Evolutionary conservation across 2,888 invertebrate genomes (phyloP), one percentile per base, ranked within the genome.

Genomic region (Lepidocyrtinus sp.): DNA sequence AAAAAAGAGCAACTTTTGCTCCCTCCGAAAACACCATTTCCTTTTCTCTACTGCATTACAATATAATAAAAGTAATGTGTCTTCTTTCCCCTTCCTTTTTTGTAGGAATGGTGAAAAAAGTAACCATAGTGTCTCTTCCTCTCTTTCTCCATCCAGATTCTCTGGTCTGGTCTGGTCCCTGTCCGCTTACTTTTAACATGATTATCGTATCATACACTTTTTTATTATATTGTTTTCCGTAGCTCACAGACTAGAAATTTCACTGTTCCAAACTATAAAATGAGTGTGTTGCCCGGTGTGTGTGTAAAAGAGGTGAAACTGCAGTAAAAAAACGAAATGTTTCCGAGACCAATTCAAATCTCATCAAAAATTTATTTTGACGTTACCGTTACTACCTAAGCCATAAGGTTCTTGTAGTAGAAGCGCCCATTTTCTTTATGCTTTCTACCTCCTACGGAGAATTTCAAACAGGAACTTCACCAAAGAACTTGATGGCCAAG

Each of bases 301-400:
- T 17, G 12, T 50, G n/a, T 24, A 1, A 65, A 21, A 45, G 24
- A 69, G 65, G 2, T n/a, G 7, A 7, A 17, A 19, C 21, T 63
- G 21, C 12, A 17, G 22, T n/a, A 3, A 2, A 21, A 17, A 63
- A 21, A 63, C 12, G n/a, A 26, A 50, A 67, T 74, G 50, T 74
- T 74, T 46, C 36, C 61, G 62, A 67, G 72, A 68, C 79, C 68
- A 73, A 78, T 78, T 78, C 73, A 68, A 72, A 73, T 62, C 78
- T 78, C 78, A 78, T 78, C 73, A 78, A 78, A 78, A 73, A 78
- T 73, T 78, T 78, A 78, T 72, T 73, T 36, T n/a, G 19, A 55
- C 59, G 25, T 72, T 46, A 74, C 65, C 62, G 78, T 59, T 59
- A 59, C 59, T 2, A n/a, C n/a, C n/a, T n/a, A n/a, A n/a, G n/a